Evolutionary conservation across 2,113 vertebrate genomes (phyloP).

Genomic region (Pyxicephalus adspersus): DNA sequence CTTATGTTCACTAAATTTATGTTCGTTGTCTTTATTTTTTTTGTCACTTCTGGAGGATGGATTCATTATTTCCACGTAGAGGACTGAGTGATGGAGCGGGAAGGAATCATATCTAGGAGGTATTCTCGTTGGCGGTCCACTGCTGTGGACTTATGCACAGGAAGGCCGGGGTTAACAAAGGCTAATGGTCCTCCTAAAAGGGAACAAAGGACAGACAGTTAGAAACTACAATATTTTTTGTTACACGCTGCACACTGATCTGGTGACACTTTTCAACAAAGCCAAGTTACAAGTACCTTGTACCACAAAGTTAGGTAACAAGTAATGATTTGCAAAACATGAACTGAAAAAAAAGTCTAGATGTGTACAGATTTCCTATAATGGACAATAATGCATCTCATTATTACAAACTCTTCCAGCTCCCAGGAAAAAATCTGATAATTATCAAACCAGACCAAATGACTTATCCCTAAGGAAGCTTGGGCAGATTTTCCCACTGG

Average conservation of each 20-base stretch:
- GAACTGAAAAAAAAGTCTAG: no score
- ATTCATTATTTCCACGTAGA: slow-evolving; percentile 94
- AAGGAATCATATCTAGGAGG: slow-evolving; percentile 97
- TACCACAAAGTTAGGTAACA: no score
- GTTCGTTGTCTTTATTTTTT: slow-evolving; percentile 50
- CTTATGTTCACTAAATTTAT: slow-evolving; percentile 14
- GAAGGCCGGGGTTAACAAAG: slow-evolving; percentile 88
- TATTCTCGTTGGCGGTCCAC: slow-evolving; percentile 96
- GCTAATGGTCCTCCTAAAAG: slow-evolving; percentile 86
- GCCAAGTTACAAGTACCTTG: no score
- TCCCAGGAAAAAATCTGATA: no score
- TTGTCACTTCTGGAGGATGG: slow-evolving; percentile 27
- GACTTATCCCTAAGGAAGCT: no score
- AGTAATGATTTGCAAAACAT: no score
- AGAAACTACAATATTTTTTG: neutral
- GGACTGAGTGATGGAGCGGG: slow-evolving; percentile 93
- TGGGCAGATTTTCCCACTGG: no score
- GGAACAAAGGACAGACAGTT: neutral
- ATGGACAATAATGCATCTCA: no score
- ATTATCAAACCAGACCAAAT: no score
- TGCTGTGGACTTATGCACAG: slow-evolving; percentile 88
- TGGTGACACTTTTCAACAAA: no score
- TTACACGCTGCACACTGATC: neutral
- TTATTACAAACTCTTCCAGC: no score
- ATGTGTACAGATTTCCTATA: no score